phyloP scores from a whole-genome alignment of 2,888 invertebrate species.

The Adela reaumurella region DNA sequence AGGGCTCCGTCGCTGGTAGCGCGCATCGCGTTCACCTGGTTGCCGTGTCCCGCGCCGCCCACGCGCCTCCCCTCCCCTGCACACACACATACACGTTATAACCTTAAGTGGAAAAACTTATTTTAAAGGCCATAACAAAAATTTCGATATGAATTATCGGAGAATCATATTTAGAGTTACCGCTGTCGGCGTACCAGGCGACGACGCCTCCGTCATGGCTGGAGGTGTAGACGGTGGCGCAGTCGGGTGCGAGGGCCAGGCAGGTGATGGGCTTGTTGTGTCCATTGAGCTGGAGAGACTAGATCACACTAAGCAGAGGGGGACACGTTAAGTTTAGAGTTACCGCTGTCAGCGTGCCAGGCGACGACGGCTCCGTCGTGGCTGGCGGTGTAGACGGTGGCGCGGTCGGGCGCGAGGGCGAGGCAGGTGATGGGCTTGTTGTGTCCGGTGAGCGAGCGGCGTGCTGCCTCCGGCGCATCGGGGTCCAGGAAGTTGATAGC shows the following conservation, averaged over 20 bases:
- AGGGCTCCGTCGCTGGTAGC: constrained; percentile 62
- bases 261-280: constrained; percentile 98
- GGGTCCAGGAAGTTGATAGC: constrained; percentile 92
- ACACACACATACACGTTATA: too few relatives aligned
- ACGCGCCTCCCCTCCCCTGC: constrained; percentile 81
- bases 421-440: constrained; percentile 96
- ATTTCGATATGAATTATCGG: too few relatives aligned
- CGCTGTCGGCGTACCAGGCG: too few relatives aligned
- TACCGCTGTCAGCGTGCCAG: constrained; percentile 72
- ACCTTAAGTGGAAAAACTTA: too few relatives aligned
- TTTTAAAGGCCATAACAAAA: too few relatives aligned
- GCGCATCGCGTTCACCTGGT: constrained; percentile 91
- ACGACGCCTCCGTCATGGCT: constrained; percentile 92
- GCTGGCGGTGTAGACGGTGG: constrained; percentile 85
- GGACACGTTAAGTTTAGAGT: not conserved
- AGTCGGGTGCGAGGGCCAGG: constrained; percentile 71
- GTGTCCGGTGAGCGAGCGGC: constrained; percentile 88
- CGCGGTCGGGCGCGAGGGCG: constrained; percentile 68
- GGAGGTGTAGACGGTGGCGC: constrained; percentile 80
- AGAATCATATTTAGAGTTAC: too few relatives aligned
- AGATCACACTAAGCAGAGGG: too few relatives aligned
- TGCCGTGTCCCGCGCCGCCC: constrained; percentile 85
- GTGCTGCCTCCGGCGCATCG: constrained; percentile 76
- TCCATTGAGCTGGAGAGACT: constrained; percentile 74
- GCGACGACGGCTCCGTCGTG: constrained; percentile 87